Evolutionary conservation across 23 tunicate genomes (phyloP), one percentile per base, ranked within the genome.

Genomic region (Halocynthia roretzi): DNA sequence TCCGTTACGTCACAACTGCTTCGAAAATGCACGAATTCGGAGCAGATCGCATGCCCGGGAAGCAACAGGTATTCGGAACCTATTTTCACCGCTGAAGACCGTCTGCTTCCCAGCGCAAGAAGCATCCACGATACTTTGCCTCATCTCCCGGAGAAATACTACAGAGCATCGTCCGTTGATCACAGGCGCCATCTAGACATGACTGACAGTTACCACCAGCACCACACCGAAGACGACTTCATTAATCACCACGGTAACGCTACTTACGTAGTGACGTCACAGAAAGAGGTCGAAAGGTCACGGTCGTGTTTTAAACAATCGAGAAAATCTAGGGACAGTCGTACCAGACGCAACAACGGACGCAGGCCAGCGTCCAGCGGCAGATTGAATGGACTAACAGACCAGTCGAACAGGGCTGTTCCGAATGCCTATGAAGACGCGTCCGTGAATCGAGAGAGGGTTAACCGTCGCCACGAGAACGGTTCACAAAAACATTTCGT

Each of bases 1-100:
- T 74, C 78, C n/a, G 78, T 74, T 20, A 74, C 78, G 63, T 74
- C 78, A 53, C 78, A 74, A 10, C 6, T 56, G 14, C 48, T 74
- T 8, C 48, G 64, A 11, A 74, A 74, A 54, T 22, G n/a, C 12
- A 21, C 54, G 11, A 53, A 53, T 10, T 53, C n/a, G 1, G 54
- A 21, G 75, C 54, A 70, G n/a, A 10, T 49, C n/a, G 50, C 6
- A 10, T 19, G 20, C 10, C 75, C 75, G 8, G 54, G 50, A n/a
- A 15, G n/a, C 10, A 70, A 70, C 54, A 53, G 75, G 8, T 70
- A 48, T 54, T 70, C 75, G 10, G 48, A 48, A 9, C 75, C 75
- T 9, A 54, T 51, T 9, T 54, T 9, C 48, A n/a, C 75, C 2
- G 44, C 44, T 31, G 44, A 31, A 31, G 75, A 70, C 55, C 55